These are phyloP conservation scores for Agrypnia vestita DNA, from an alignment of 1,140 invertebrate species.

Conservation along the genomic window DNA sequence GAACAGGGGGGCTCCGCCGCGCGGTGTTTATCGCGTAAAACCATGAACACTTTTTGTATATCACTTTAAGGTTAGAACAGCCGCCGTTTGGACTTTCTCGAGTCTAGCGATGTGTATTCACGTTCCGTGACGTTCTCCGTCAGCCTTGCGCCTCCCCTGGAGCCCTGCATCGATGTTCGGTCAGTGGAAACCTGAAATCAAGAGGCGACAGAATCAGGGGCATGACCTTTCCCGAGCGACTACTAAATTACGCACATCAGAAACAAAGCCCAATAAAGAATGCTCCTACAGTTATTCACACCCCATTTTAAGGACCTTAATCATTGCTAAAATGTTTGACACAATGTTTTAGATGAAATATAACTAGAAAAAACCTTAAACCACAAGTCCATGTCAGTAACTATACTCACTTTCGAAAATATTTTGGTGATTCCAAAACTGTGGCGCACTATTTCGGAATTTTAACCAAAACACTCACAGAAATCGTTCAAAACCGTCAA, in stretches of 20 bases:
- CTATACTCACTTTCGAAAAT: conserved; percentile 71
- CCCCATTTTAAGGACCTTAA: not conserved
- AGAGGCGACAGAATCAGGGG: conserved; percentile 50
- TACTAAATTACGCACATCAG: conserved; percentile 71
- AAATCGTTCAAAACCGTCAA: not conserved
- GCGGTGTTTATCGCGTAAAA: conserved; percentile 60
- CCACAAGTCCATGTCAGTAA: conserved; percentile 1
- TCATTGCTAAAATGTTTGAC: not conserved
- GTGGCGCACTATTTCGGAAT: conserved; percentile 41
- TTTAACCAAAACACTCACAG: not conserved
- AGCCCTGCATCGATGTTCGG: conserved; percentile 36
- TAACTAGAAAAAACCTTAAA: conserved; percentile 5
- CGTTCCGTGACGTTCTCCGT: conserved; percentile 24
- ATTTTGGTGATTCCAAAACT: conserved; percentile 72
- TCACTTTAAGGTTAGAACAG: conserved; percentile 41
- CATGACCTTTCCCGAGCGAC: conserved; percentile 70
- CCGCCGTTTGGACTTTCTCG: conserved; percentile 5
- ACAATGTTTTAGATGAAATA: conserved; percentile 2
- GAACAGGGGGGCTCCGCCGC: conserved; percentile 57
- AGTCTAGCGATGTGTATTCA: not conserved
- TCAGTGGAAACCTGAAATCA: conserved; percentile 29
- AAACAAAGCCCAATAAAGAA: conserved; percentile 66
- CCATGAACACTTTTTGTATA: conserved; percentile 58
- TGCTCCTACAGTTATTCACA: not conserved
- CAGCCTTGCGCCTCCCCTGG: conserved; percentile 10